Evolutionary conservation across 2,797 vertebrate species (phyloP).

Genomic region (Synaphobranchus kaupii): DNA sequence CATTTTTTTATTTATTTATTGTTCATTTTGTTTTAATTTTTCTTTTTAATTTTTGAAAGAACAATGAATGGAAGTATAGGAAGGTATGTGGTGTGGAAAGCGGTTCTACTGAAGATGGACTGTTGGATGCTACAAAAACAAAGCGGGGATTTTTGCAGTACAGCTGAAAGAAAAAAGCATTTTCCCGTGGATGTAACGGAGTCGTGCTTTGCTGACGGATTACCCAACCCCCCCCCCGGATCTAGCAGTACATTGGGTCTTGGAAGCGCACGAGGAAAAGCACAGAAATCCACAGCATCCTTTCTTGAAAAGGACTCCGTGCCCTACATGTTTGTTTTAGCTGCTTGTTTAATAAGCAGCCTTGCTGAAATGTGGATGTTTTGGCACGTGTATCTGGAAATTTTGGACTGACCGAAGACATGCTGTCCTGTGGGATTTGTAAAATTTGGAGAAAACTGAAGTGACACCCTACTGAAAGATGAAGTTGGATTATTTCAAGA

Average conservation of each 20-base stretch:
- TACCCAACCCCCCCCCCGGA: slow-evolving; percentile 60
- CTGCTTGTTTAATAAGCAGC: neutral
- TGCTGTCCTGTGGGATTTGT: slow-evolving; percentile 23
- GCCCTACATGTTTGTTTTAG: neutral
- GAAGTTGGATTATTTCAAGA: slow-evolving; percentile 24
- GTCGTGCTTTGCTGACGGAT: slow-evolving; percentile 66
- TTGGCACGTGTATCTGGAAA: neutral
- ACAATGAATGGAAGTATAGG: slow-evolving; percentile 49
- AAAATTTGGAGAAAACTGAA: slow-evolving; percentile 27
- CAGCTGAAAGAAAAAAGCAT: slow-evolving; percentile 40
- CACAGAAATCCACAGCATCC: slow-evolving; percentile 36
- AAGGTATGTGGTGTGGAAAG: slow-evolving; percentile 37
- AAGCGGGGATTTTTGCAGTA: slow-evolving; percentile 52
- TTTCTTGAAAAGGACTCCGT: slow-evolving; percentile 32
- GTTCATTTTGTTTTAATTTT: slow-evolving; percentile 67
- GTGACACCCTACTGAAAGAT: neutral
- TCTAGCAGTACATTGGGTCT: slow-evolving; percentile 64
- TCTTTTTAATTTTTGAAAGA: slow-evolving; percentile 51
- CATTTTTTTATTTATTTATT: slow-evolving; percentile 51
- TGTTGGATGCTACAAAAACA: slow-evolving; percentile 66
- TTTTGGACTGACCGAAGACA: slow-evolving; percentile 1
- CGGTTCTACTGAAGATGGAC: slow-evolving; percentile 37
- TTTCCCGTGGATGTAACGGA: slow-evolving; percentile 43
- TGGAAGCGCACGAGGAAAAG: slow-evolving; percentile 59
- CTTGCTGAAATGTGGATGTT: slow-evolving; percentile 2